Conservation (phyloP, 2,888 invertebrate species). For the Leptinotarsa tumamoca region DNA sequence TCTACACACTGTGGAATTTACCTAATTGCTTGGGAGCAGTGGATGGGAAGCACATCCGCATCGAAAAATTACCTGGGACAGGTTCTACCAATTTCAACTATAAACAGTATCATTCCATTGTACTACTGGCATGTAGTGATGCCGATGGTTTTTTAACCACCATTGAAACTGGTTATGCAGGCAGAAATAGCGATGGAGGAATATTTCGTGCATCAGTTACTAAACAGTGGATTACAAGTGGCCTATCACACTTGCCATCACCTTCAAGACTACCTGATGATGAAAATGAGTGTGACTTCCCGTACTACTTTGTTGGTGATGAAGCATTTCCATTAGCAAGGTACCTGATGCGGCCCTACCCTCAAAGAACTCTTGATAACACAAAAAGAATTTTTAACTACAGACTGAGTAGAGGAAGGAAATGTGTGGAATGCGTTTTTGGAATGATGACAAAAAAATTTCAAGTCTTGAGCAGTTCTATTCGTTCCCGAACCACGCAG, state of each 20-base stretch:
- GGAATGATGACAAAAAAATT: constrained; percentile 43
- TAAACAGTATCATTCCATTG: constrained; percentile 47
- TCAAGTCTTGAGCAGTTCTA: constrained; percentile 30
- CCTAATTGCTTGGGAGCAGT: constrained; percentile 32
- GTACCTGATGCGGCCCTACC: not conserved
- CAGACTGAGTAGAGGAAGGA: constrained; percentile 31
- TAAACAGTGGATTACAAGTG: too few species aligned
- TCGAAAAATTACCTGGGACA: constrained; percentile 44
- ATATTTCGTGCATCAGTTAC: too few species aligned
- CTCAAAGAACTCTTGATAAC: not conserved
- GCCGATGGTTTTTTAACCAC: too few species aligned
- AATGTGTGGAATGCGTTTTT: constrained; percentile 38
- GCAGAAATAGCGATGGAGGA: too few species aligned
- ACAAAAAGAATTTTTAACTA: constrained; percentile 12
- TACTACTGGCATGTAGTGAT: not conserved
- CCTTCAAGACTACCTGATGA: too few species aligned
- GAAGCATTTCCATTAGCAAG: too few species aligned
- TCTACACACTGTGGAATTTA: too few species aligned
- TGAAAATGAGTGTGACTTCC: too few species aligned
- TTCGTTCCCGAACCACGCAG: not conserved
- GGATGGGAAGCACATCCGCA: constrained; percentile 55
- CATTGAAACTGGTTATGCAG: too few species aligned
- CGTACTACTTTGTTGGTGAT: too few species aligned
- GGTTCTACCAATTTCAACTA: constrained; percentile 52
- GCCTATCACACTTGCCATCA: too few species aligned